Conservation (phyloP, 2,888 invertebrate genomes). For the Coelogynopora nodosa region DNA sequence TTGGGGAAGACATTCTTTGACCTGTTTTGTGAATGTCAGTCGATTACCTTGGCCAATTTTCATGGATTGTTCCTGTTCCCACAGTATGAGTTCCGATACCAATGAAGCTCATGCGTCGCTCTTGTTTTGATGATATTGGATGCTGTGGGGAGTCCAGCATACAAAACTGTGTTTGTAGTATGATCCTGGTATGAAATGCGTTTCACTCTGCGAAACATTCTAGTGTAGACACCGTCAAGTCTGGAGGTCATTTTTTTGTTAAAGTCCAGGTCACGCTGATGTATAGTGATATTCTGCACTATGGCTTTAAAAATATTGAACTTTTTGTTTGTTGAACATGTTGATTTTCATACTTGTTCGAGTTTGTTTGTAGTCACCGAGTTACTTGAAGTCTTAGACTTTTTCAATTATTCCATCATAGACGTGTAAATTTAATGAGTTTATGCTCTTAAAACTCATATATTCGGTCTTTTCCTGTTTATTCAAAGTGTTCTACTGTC, state of each 20-base stretch:
- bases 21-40: slow-evolving; percentile 20
- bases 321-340: neutral
- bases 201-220: slow-evolving; percentile 17
- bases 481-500: slow-evolving; percentile 13
- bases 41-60: neutral
- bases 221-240: neutral
- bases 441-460: slow-evolving; percentile 3
- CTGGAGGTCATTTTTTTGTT: neutral
- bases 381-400: slow-evolving; percentile 15
- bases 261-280: neutral
- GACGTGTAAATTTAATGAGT: neutral
- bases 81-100: neutral
- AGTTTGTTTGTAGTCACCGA: slow-evolving; percentile 15
- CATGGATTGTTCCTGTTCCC: neutral
- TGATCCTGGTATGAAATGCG: slow-evolving; percentile 17
- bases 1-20: slow-evolving; percentile 13
- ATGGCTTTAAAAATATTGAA: neutral
- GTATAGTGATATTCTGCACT: slow-evolving; percentile 14
- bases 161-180: slow-evolving; percentile 28
- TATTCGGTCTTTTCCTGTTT: slow-evolving; percentile 9
- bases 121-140: slow-evolving; percentile 10
- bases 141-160: slow-evolving; percentile 4
- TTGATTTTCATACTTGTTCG: slow-evolving; percentile 14
- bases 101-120: neutral
- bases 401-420: neutral